Base-by-base conservation (phyloP, 2,113 vertebrate species). In the Promerops cafer region DNA sequence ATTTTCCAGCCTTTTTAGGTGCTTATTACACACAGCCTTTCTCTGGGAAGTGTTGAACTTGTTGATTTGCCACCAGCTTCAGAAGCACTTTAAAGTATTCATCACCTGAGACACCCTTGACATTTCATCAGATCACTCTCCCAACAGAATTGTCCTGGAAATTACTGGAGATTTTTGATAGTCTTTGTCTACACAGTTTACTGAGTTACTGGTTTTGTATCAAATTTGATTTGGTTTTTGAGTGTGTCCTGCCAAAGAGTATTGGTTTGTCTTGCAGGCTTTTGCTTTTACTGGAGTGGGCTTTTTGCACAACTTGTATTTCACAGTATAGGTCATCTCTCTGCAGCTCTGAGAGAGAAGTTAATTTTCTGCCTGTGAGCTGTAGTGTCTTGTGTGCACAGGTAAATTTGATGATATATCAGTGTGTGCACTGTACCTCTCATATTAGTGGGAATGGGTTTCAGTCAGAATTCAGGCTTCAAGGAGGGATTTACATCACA, bases 371-470 rank as follows among this genome's bases (percentile, higher is more conserved):
- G 26, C 37, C 31, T 40, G 6, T 28, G 28, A 56, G 42, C 16
- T 45, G 14, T 42, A 37, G 37, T 2, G 1, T n/a, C 26, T 47
- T 16, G 40, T 3, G 5, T 0, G 2, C 44, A 2, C 20, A 33
- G 11, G 9, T 47, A 45, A 61, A 57, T 82, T 35, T 76, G 31
- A 30, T 65, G 35, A 63, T 64, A 2, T 8, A 15, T 23, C 18
- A 39, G 3, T 71, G 28, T 40, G 27, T 57, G 6, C 8, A 6
- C 22, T 39, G 33, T 47, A 42, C 21, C 12, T 85, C 23, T 83
- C 9, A 3, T 64, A 17, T 56, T 54, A 66, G 21, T 4, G 7
- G n/a, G 63, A 75, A 44, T 21, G 22, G 7, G 7, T 75, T 70
- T 91, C 24, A 68, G 21, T 78, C 24, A 89, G 74, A 91, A 76